phyloP scores from a whole-genome alignment of 1,140 invertebrate species.

The Drusus annulatus region DNA sequence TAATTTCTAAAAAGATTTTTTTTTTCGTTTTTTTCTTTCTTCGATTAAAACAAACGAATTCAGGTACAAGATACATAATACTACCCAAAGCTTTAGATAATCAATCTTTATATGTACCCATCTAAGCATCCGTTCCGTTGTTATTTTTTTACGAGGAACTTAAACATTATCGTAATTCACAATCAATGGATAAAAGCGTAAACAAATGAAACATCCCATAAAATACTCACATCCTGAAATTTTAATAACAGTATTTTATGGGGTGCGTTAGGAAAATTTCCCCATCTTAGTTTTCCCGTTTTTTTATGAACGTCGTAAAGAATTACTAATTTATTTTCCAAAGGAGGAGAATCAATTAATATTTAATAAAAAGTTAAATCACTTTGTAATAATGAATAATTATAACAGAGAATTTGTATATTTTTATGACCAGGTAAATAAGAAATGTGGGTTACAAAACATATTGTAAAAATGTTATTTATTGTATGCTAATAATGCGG shows the following conservation, averaged over 20 bases:
- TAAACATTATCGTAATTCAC: neutral
- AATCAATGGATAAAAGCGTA: neutral
- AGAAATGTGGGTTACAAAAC: too few species aligned
- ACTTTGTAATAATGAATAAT: too few species aligned
- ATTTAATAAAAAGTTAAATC: neutral
- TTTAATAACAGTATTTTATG: conserved; percentile 17
- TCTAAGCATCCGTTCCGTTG: neutral
- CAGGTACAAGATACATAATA: too few species aligned
- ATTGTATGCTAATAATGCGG: too few species aligned
- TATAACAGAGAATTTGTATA: too few species aligned
- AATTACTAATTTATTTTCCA: conserved; percentile 18
- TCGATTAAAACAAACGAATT: too few species aligned
- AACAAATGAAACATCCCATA: conserved; percentile 7
- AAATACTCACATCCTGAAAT: neutral
- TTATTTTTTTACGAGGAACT: neutral
- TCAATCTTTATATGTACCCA: too few species aligned
- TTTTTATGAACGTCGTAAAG: conserved; percentile 10
- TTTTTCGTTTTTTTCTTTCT: too few species aligned
- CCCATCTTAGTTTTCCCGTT: neutral
- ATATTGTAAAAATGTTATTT: too few species aligned
- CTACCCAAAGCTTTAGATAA: too few species aligned
- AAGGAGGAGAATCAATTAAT: conserved; percentile 16
- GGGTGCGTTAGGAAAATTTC: neutral
- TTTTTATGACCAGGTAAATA: too few species aligned
- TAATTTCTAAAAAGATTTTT: too few species aligned